A percentile compares a stretch with the other conserved stretches of the same genome.
phyloP scores from a whole-genome alignment of 2,888 invertebrate genomes.

The Xanthia togata region DNA sequence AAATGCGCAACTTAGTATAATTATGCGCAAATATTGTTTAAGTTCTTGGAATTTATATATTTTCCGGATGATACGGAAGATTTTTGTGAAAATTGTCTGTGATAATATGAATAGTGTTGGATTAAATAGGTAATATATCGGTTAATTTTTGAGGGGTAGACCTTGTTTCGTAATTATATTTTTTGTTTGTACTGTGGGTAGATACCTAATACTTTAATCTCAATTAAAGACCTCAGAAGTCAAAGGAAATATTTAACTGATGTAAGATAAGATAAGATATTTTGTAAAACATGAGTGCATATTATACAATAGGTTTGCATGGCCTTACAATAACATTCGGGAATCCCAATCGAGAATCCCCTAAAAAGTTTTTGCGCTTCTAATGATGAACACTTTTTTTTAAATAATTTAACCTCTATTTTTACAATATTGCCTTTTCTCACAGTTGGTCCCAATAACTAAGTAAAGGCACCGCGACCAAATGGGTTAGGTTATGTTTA shows the following conservation, averaged over 20 bases:
- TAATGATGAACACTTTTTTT: background rate
- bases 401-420: background rate
- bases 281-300: no score
- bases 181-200: background rate
- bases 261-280: no score
- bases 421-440: background rate
- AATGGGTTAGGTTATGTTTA: no score
- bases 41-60: slow-evolving; percentile 6
- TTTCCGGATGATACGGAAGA: background rate
- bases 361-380: background rate
- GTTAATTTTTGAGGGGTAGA: background rate
- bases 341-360: no score
- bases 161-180: background rate
- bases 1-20: no score
- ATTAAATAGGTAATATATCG: background rate
- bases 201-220: background rate
- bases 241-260: background rate
- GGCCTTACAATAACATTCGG: no score
- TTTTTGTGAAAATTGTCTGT: background rate
- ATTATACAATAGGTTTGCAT: no score
- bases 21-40: slow-evolving; percentile 20
- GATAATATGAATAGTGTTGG: background rate
- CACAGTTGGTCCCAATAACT: background rate
- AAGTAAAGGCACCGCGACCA: no score
- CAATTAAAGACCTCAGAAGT: background rate